Evolutionary conservation across 1,140 invertebrate species (phyloP).

Genomic region (Geopemphigus sp.): DNA sequence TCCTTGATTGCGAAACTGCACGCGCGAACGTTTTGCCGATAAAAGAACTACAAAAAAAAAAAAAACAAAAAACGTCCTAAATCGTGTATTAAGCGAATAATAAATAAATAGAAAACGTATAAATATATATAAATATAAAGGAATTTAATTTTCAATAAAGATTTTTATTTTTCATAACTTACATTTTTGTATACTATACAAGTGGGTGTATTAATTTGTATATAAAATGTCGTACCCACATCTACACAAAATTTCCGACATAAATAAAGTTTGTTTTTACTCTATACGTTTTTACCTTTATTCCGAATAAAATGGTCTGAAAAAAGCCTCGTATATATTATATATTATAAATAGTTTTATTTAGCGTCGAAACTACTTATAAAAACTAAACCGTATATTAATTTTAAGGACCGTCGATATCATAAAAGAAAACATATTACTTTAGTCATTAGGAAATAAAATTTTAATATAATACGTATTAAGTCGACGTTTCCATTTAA

Average conservation of each 20-base stretch:
- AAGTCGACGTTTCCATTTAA: slow-evolving; percentile 27
- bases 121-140: not conserved
- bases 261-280: no score
- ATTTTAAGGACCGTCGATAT: slow-evolving; percentile 3
- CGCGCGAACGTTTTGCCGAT: not conserved
- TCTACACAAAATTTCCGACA: not conserved
- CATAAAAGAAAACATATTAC: slow-evolving; percentile 8
- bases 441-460: slow-evolving; percentile 13
- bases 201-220: not conserved
- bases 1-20: not conserved
- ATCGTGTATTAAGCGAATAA: not conserved
- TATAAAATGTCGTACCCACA: no score
- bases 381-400: not conserved
- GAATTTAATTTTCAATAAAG: not conserved
- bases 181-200: not conserved
- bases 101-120: not conserved
- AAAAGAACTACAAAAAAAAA: not conserved
- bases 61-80: not conserved
- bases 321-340: not conserved
- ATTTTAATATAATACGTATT: slow-evolving; percentile 18
- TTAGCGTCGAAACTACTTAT: not conserved
- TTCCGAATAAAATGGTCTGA: not conserved
- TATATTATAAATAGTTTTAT: not conserved
- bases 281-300: not conserved
- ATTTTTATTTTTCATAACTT: not conserved